These are phyloP conservation scores for Amblyteles armatorius DNA, from an alignment of 2,888 invertebrate species.

Conservation along the genomic window DNA sequence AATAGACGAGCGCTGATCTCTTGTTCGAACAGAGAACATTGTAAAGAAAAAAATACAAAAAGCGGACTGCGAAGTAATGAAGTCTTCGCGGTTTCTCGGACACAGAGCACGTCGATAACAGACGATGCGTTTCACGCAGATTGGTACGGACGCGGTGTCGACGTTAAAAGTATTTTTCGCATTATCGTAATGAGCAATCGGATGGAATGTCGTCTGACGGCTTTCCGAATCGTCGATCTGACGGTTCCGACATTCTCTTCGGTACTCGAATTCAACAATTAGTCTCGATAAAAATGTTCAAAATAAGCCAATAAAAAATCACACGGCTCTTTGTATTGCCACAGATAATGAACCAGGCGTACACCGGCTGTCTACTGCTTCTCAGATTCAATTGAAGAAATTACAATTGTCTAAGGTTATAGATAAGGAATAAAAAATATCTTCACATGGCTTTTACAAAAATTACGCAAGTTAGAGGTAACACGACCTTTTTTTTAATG, in stretches of 20 bases:
- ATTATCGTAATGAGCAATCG: conserved; percentile 66
- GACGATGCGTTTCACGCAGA: conserved; percentile 69
- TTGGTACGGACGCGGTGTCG: conserved; percentile 63
- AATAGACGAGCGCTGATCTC: conserved; percentile 28
- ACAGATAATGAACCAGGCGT: conserved; percentile 59
- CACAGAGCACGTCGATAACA: conserved; percentile 69
- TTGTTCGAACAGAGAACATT: background rate
- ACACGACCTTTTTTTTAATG: too few relatives aligned
- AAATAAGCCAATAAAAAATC: background rate
- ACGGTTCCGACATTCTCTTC: conserved; percentile 72
- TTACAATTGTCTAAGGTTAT: too few relatives aligned
- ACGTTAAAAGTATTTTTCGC: conserved; percentile 52
- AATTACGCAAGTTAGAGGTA: too few relatives aligned
- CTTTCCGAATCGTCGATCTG: conserved; percentile 67
- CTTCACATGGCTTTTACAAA: too few relatives aligned
- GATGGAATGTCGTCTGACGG: conserved; percentile 70
- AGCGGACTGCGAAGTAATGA: background rate
- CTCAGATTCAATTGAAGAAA: background rate
- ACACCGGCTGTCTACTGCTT: conserved; percentile 55
- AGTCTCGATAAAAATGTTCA: background rate
- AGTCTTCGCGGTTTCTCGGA: background rate
- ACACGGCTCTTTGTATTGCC: background rate
- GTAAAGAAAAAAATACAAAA: background rate
- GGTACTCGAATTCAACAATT: conserved; percentile 57
- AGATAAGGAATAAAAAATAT: too few relatives aligned